Evolutionary conservation across 92 coral and sea anemone species (phyloP).

Genomic region (Zoanthus sociatus): DNA sequence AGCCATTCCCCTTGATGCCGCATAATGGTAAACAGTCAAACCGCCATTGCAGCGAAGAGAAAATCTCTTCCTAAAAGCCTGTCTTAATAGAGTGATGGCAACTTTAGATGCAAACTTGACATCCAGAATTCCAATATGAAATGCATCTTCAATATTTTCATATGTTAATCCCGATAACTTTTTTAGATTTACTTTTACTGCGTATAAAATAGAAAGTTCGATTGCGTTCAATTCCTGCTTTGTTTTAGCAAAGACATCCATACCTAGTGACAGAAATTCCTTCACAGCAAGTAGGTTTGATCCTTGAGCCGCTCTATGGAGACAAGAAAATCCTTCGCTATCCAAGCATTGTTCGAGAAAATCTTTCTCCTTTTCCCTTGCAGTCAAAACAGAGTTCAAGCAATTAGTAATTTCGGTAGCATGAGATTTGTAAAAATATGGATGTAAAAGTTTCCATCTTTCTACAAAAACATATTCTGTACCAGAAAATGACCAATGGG

Average conservation of each 20-base stretch:
- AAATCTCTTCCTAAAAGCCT: background rate
- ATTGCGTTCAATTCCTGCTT: background rate
- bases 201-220: background rate
- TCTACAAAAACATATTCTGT: background rate
- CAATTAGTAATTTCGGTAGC: background rate
- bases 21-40: slow-evolving; percentile 28
- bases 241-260: slow-evolving; percentile 9
- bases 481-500: background rate
- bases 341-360: slow-evolving; percentile 35
- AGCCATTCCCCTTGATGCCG: slow-evolving; percentile 36
- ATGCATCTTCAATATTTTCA: background rate
- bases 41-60: background rate
- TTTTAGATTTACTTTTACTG: background rate
- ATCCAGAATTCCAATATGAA: background rate
- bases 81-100: background rate
- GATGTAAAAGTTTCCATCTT: background rate
- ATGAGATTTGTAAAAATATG: slow-evolving; percentile 9
- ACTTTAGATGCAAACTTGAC: slow-evolving; percentile 22
- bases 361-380: background rate
- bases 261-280: background rate
- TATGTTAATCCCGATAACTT: too few species aligned
- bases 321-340: slow-evolving; percentile 24
- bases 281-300: slow-evolving; percentile 7
- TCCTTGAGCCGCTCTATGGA: slow-evolving; percentile 40
- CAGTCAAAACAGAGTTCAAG: background rate